Conservation (phyloP, 2,888 invertebrate species). For the Neoitamus cyanurus region DNA sequence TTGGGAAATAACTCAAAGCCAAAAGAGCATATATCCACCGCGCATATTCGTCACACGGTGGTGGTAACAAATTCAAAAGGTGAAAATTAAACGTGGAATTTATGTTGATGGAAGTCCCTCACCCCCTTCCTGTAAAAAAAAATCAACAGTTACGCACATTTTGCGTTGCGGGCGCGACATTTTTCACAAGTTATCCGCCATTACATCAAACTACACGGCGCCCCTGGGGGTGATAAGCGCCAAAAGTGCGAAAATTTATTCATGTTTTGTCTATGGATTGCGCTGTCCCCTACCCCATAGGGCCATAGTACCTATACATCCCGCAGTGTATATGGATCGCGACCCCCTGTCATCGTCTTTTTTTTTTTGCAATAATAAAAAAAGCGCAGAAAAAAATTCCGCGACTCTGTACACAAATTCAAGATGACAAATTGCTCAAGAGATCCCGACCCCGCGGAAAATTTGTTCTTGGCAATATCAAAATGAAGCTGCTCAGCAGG, state of each 20-base stretch:
- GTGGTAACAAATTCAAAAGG: not conserved
- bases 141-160: slow-evolving; percentile 5
- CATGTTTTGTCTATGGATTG: slow-evolving; percentile 10
- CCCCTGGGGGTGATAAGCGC: slow-evolving; percentile 22
- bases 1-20: not conserved
- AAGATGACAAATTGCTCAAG: slow-evolving; percentile 29
- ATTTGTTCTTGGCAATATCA: slow-evolving; percentile 36
- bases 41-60: not conserved
- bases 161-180: not conserved
- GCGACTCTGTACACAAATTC: slow-evolving; percentile 27
- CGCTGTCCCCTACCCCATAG: not conserved
- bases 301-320: not conserved
- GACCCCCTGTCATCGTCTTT: not conserved
- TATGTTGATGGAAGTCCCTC: not conserved
- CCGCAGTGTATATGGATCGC: not conserved
- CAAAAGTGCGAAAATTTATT: slow-evolving; percentile 19
- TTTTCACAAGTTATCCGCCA: not conserved
- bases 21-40: not conserved
- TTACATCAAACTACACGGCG: slow-evolving; percentile 27
- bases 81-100: not conserved
- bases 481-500: slow-evolving; percentile 10
- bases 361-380: not conserved
- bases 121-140: not conserved
- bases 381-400: not conserved
- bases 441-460: not conserved